phyloP scores from a whole-genome alignment of 2,113 vertebrate species.

The Opisthocomus hoazin region DNA sequence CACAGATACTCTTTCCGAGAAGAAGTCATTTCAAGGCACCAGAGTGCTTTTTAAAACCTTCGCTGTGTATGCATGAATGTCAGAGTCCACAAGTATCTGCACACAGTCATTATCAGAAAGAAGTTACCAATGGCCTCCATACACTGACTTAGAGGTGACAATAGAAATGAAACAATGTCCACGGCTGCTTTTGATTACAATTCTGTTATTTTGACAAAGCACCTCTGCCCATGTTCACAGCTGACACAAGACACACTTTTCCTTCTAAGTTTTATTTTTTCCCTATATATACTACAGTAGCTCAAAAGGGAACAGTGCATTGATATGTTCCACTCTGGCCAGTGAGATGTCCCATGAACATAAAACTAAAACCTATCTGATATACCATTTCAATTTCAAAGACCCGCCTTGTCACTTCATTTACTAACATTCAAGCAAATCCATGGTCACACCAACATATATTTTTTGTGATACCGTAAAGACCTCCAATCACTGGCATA shows the following conservation, averaged over 20 bases:
- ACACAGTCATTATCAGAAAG: background rate
- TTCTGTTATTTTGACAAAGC: background rate
- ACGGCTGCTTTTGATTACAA: background rate
- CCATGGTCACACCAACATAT: background rate
- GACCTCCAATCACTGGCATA: background rate
- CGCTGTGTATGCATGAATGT: background rate
- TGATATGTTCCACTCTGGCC: background rate
- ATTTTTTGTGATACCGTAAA: background rate
- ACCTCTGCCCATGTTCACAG: background rate
- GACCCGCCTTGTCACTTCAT: background rate
- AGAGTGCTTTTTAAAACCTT: background rate
- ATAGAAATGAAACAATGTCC: background rate
- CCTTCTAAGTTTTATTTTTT: background rate
- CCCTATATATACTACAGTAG: background rate
- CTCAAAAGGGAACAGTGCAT: background rate
- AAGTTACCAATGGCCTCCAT: background rate
- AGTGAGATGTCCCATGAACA: background rate
- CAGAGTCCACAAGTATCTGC: background rate
- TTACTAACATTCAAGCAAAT: background rate
- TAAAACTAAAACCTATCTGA: background rate
- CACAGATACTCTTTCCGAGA: conserved; percentile 36
- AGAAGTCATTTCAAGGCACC: conserved; percentile 17
- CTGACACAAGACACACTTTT: background rate
- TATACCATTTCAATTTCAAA: background rate
- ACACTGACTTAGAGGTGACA: background rate